Percentiles rank a stretch among this genome's conserved stretches.
phyloP scores from a whole-genome alignment of 64 coral and sea anemone species.

The Pocillopora verrucosa region DNA sequence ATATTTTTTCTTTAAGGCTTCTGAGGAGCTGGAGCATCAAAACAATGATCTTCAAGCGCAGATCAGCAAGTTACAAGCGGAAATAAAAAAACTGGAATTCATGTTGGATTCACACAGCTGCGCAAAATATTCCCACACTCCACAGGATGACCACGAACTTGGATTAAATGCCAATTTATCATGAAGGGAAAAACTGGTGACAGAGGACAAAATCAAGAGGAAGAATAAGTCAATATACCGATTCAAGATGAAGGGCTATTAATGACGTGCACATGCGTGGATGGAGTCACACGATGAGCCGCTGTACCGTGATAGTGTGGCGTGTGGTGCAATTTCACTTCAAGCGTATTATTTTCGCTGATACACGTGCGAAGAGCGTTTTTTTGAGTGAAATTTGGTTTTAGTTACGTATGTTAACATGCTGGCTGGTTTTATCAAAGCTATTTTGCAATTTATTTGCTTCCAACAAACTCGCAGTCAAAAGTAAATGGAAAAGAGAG shows the following conservation, averaged over 20 bases:
- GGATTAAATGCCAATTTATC: constrained; percentile 10
- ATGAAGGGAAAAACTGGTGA: background rate
- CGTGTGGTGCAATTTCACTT: background rate
- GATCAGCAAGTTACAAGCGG: constrained; percentile 85
- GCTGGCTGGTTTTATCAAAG: too few relatives aligned
- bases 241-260: constrained; percentile 1
- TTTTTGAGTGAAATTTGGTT: background rate
- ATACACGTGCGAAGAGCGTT: too few relatives aligned
- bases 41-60: constrained; percentile 84
- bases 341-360: background rate
- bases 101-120: constrained; percentile 96
- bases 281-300: background rate
- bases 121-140: constrained; percentile 46
- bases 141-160: constrained; percentile 21
- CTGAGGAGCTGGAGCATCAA: constrained; percentile 82
- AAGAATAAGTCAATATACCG: background rate
- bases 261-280: background rate
- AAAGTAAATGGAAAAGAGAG: too few relatives aligned
- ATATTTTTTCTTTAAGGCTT: constrained; percentile 38
- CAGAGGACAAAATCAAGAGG: background rate
- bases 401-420: background rate
- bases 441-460: too few relatives aligned
- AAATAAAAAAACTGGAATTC: constrained; percentile 88
- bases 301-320: background rate
- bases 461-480: too few relatives aligned